A percentile compares a stretch with the other conserved stretches of the same genome.
These are phyloP conservation scores for Sisyra terminalis DNA, from an alignment of 2,888 invertebrate genomes.

Conservation along the genomic window DNA sequence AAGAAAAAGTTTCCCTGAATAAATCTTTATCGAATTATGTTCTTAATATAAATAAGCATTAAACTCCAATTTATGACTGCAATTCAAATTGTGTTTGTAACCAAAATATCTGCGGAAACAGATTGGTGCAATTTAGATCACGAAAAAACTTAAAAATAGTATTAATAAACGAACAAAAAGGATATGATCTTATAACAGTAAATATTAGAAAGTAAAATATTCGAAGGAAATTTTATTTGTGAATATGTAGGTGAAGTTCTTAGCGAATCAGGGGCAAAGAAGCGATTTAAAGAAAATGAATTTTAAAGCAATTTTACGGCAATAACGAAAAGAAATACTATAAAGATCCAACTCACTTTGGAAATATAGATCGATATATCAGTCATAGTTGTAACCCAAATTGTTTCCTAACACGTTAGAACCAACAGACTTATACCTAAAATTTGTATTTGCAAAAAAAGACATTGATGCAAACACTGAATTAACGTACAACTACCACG, in stretches of 20 bases:
- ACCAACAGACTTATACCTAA: slow-evolving; percentile 55
- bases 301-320: slow-evolving; percentile 43
- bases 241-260: slow-evolving; percentile 87
- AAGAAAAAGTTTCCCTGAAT: background rate
- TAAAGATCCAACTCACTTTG: slow-evolving; percentile 62
- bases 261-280: slow-evolving; percentile 44
- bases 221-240: slow-evolving; percentile 58
- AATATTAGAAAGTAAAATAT: slow-evolving; percentile 32
- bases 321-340: slow-evolving; percentile 36
- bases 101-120: slow-evolving; percentile 41
- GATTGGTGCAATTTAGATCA: slow-evolving; percentile 58
- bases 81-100: slow-evolving; percentile 42
- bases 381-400: slow-evolving; percentile 86
- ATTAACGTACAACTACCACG: slow-evolving; percentile 65
- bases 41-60: slow-evolving; percentile 11
- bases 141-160: slow-evolving; percentile 39
- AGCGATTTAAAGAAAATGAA: slow-evolving; percentile 34
- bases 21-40: slow-evolving; percentile 12
- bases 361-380: slow-evolving; percentile 81
- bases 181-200: slow-evolving; percentile 53
- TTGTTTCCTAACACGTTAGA: slow-evolving; percentile 55
- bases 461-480: slow-evolving; percentile 48
- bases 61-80: slow-evolving; percentile 45
- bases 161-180: slow-evolving; percentile 30
- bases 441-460: slow-evolving; percentile 52